Evolutionary conservation across 2,797 vertebrate species (phyloP).

Genomic region (Emys orbicularis): DNA sequence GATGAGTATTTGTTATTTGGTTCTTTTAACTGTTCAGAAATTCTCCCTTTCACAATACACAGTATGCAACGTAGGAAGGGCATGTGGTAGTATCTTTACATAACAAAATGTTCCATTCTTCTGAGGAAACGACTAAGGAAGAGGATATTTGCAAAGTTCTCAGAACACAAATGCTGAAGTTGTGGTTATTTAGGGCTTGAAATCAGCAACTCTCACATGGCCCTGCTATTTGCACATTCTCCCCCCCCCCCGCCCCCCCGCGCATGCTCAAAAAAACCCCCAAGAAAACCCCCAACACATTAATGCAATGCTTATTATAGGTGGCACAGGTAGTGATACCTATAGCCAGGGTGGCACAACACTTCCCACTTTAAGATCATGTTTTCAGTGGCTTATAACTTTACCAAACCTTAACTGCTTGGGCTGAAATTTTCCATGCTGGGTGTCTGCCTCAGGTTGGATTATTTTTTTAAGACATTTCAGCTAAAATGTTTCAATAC

Average conservation of each 20-base stretch:
- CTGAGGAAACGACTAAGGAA: background rate
- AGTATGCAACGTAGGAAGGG: background rate
- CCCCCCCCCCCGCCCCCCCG: accelerated
- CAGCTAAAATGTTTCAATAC: accelerated
- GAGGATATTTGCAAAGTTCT: background rate
- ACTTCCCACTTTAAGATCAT: background rate
- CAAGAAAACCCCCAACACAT: background rate
- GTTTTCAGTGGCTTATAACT: background rate
- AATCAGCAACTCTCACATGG: background rate
- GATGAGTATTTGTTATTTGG: background rate
- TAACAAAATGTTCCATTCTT: background rate
- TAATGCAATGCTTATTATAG: background rate
- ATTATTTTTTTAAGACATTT: background rate
- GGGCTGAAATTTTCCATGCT: background rate
- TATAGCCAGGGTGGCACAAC: background rate
- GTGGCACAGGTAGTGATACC: background rate
- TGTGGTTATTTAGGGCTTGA: background rate
- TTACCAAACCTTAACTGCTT: background rate
- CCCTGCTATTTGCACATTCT: background rate
- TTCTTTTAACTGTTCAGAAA: background rate
- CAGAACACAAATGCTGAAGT: background rate
- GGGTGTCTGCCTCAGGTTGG: background rate
- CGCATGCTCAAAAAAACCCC: background rate
- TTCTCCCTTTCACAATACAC: too few relatives aligned
- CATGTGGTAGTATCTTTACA: background rate